A percentile compares a stretch with the other conserved stretches of the same genome.
phyloP scores from a whole-genome alignment of 2,113 vertebrate species.

The Zootoca vivipara region DNA sequence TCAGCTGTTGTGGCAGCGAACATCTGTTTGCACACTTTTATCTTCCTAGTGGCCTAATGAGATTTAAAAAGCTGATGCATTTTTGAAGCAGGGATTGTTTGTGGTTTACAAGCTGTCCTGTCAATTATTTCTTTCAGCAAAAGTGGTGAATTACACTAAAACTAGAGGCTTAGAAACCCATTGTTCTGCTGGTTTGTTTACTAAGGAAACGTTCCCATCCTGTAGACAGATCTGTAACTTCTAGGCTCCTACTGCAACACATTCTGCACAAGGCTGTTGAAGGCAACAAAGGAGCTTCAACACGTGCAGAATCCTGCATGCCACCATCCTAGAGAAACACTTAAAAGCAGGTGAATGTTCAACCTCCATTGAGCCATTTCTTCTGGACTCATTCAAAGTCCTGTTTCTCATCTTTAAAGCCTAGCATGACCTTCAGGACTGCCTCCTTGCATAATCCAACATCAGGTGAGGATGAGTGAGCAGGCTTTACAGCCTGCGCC shows the following conservation, averaged over 20 bases:
- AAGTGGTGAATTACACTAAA: background rate
- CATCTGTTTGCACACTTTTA: constrained; percentile 29
- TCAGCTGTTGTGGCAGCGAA: constrained; percentile 2
- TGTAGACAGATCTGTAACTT: background rate
- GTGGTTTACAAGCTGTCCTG: background rate
- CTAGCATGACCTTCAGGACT: too few species aligned
- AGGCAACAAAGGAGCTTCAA: background rate
- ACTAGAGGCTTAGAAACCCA: background rate
- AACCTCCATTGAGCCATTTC: too few species aligned
- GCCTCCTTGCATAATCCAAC: too few species aligned
- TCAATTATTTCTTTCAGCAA: background rate
- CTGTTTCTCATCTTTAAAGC: too few species aligned
- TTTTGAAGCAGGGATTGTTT: background rate
- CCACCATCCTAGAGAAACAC: background rate
- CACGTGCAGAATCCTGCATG: background rate
- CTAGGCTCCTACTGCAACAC: background rate
- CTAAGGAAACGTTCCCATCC: background rate
- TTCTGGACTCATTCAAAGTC: too few species aligned
- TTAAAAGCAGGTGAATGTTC: too few species aligned
- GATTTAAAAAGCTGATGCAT: background rate
- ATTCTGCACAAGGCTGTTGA: background rate
- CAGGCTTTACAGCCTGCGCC: too few species aligned
- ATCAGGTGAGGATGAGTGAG: too few species aligned
- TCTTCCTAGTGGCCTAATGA: background rate
- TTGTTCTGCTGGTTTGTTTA: background rate